Conservation (phyloP, 2,113 vertebrate genomes). For the Egretta garzetta region DNA sequence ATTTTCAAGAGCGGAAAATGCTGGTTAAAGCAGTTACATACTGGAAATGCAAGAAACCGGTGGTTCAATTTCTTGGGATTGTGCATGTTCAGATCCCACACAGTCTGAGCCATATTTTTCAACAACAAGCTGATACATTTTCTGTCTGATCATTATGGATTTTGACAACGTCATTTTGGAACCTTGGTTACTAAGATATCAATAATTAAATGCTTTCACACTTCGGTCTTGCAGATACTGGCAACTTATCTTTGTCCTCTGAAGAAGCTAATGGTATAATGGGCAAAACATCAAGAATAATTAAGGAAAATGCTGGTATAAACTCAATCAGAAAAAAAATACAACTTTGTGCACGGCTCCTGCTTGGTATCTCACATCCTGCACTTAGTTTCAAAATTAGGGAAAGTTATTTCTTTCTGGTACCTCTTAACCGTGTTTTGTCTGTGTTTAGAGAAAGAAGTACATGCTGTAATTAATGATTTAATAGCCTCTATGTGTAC, state of each 20-base stretch:
- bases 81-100: background rate
- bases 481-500: slow-evolving; percentile 36
- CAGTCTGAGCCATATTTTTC: background rate
- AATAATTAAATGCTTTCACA: slow-evolving; percentile 82
- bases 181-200: slow-evolving; percentile 77
- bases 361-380: slow-evolving; percentile 12
- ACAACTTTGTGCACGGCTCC: background rate
- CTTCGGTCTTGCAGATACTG: slow-evolving; percentile 73
- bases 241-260: slow-evolving; percentile 79
- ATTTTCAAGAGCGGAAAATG: background rate
- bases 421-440: slow-evolving; percentile 24
- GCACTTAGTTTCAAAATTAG: slow-evolving; percentile 23
- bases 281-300: slow-evolving; percentile 82
- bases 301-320: slow-evolving; percentile 69
- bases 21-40: background rate
- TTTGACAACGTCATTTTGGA: slow-evolving; percentile 76
- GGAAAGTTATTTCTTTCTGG: slow-evolving; percentile 32
- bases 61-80: background rate
- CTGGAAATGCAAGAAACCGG: background rate
- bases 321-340: slow-evolving; percentile 57
- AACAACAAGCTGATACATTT: slow-evolving; percentile 52
- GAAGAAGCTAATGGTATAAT: slow-evolving; percentile 77
- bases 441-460: slow-evolving; percentile 33
- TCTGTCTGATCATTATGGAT: slow-evolving; percentile 71
- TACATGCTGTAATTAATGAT: slow-evolving; percentile 34